Evolutionary conservation across 2,888 invertebrate genomes (phyloP).

Genomic region (Zaprionus obscuricornis): DNA sequence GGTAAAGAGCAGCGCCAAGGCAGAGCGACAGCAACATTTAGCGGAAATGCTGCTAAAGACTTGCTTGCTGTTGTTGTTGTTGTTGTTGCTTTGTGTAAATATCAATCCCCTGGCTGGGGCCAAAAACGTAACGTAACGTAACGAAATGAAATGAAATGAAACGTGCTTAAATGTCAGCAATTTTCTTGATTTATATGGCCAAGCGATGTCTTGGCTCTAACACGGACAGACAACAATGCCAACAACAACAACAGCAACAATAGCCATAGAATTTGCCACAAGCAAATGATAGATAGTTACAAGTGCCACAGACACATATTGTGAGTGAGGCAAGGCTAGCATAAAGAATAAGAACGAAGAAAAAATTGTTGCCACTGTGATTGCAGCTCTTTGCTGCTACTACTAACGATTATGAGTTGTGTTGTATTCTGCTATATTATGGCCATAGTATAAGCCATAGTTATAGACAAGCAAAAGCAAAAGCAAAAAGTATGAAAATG

Average conservation of each 20-base stretch:
- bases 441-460: constrained; percentile 8
- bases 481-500: constrained; percentile 11
- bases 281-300: constrained; percentile 46
- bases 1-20: constrained; percentile 30
- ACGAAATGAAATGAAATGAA: constrained; percentile 57
- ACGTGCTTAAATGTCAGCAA: constrained; percentile 79
- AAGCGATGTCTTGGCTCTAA: constrained; percentile 57
- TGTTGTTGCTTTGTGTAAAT: constrained; percentile 54
- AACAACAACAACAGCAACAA: constrained; percentile 53
- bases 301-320: constrained; percentile 55
- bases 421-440: not conserved
- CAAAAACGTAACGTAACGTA: constrained; percentile 23
- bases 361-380: no score
- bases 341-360: constrained; percentile 15
- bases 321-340: constrained; percentile 15
- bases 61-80: constrained; percentile 27
- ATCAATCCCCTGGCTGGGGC: constrained; percentile 33
- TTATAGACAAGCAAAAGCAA: constrained; percentile 2
- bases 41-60: constrained; percentile 63
- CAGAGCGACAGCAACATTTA: constrained; percentile 45
- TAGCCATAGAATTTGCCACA: constrained; percentile 44
- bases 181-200: constrained; percentile 77
- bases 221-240: constrained; percentile 56
- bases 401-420: constrained; percentile 60
- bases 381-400: constrained; percentile 54